Evolutionary conservation across 2,888 invertebrate genomes (phyloP).

Genomic region (Xanthia icteritia): DNA sequence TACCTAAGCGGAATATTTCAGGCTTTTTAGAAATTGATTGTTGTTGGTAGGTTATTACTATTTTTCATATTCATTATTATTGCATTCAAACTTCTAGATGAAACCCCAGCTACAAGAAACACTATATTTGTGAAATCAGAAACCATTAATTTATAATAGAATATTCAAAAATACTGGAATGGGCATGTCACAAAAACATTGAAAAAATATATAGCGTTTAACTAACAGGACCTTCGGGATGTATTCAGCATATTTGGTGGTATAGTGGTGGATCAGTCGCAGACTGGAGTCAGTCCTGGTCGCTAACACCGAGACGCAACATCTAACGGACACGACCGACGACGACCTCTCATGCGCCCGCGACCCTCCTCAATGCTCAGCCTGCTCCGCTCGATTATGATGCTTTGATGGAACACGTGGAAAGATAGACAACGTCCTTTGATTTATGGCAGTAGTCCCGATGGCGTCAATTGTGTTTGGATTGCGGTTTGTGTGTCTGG

Average conservation of each 20-base stretch:
- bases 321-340: conserved; percentile 87
- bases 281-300: conserved; percentile 81
- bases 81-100: neutral
- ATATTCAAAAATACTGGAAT: neutral
- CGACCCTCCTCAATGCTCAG: conserved; percentile 74
- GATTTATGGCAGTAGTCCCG: neutral
- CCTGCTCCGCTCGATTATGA: conserved; percentile 45
- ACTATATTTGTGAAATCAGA: neutral
- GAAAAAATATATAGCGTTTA: neutral
- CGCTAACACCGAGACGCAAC: conserved; percentile 88
- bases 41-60: neutral
- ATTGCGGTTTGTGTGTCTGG: neutral
- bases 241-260: conserved; percentile 76
- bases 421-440: neutral
- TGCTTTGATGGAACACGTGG: neutral
- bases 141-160: neutral
- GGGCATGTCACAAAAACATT: neutral
- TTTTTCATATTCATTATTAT: no score
- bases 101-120: neutral
- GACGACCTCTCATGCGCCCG: conserved; percentile 78
- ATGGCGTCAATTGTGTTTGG: neutral
- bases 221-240: neutral
- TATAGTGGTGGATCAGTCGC: conserved; percentile 77
- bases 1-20: neutral
- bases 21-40: neutral